Base-by-base conservation (phyloP, 1,140 invertebrate species). In the Drosophila melanica region DNA sequence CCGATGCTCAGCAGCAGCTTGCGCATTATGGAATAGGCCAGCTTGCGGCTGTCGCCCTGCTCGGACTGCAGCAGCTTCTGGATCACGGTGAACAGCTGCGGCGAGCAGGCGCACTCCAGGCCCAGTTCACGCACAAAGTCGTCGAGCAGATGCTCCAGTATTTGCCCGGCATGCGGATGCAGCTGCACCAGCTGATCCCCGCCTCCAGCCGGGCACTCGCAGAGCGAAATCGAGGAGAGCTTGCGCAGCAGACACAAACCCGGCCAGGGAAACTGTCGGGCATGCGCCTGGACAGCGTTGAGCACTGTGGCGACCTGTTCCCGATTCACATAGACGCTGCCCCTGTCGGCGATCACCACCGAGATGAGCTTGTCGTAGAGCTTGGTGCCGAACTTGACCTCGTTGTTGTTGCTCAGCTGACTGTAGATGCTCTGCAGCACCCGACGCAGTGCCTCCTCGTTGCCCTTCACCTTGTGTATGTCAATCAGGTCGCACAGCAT, bases 401-500 rank as follows among this genome's bases (percentile, higher is more conserved):
- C 41, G 10, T 58, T 50, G 44, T 18, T 50, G 30, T 9, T 51
- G 3, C 58, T 33, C 27, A 71, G 27, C 44, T 66, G 41, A 9
- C 45, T 57, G 45, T 66, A 71, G 60, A 71, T 65, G 20, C 62
- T 57, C 35, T 65, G 51, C 4, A 71, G 44, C 2, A 71, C 60
- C 0, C 62, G 68, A n/a, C 48, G 37, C 1, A 71, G 62, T 1
- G 68, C 68, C 4, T 57, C 62, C 39, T 71, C 68, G 9, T 71
- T 71, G 44, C 62, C 60, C 10, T 37, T 48, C 41, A 48, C 59
- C 68, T 50, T 58, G 8, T 71, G 68, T 23, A 65, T 66, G 9
- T 71, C 68, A 10, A 71, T 66, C 9, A 71, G 45, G 4, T 71
- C 62, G 35, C 70, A 73, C 4, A 73, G 64, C 63, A 73, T 59